Conservation (phyloP, 2,797 vertebrate genomes). For the Avahi laniger region DNA sequence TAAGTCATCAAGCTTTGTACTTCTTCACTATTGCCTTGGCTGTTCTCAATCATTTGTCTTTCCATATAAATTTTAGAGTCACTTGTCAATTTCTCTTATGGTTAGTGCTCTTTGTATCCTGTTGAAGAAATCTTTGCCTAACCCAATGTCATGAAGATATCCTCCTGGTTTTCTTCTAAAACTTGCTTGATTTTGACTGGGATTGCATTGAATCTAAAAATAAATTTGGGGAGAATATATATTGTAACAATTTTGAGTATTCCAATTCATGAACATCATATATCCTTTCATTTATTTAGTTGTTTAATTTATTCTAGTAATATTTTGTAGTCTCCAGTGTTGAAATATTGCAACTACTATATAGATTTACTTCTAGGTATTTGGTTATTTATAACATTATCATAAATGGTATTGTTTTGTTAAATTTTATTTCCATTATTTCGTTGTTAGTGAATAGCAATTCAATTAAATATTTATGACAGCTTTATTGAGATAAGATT, state of each 20-base stretch:
- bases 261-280: constrained; percentile 1
- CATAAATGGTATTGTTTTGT: background rate
- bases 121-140: background rate
- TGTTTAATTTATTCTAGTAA: background rate
- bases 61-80: background rate
- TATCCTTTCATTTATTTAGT: background rate
- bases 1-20: background rate
- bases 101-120: background rate
- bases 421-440: background rate
- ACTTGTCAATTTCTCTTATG: background rate
- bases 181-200: background rate
- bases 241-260: background rate
- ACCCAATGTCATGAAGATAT: background rate
- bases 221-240: background rate
- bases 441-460: background rate
- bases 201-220: background rate
- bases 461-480: background rate
- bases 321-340: background rate
- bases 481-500: background rate
- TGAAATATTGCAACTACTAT: background rate
- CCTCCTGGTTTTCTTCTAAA: background rate
- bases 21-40: background rate
- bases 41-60: background rate
- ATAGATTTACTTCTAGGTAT: background rate
- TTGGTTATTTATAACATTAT: background rate